These are phyloP conservation scores for Troides oblongomaculatus DNA, from an alignment of 2,888 invertebrate species.

Conservation along the genomic window DNA sequence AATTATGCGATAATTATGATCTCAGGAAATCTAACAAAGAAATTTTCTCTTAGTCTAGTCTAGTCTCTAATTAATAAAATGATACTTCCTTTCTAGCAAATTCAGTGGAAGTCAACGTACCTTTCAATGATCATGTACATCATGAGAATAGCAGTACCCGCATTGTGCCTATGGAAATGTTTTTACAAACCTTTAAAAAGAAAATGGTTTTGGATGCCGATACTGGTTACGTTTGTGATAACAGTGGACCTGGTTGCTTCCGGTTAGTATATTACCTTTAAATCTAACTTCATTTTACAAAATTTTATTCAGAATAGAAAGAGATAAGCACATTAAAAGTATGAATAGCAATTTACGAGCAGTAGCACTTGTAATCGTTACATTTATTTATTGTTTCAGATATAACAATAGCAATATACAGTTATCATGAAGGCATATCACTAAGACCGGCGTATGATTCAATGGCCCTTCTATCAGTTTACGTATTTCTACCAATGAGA, in stretches of 20 bases:
- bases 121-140: constrained; percentile 67
- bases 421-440: constrained; percentile 73
- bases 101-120: constrained; percentile 65
- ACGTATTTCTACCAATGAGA: constrained; percentile 90
- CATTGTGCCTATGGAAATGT: constrained; percentile 59
- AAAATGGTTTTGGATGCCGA: constrained; percentile 67
- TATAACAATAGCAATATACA: constrained; percentile 83
- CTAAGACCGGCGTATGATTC: constrained; percentile 86
- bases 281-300: not conserved
- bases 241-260: constrained; percentile 76
- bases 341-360: not conserved
- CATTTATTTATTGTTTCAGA: constrained; percentile 67
- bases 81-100: constrained; percentile 52
- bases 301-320: too few species aligned
- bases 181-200: constrained; percentile 62
- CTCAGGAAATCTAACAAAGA: too few species aligned
- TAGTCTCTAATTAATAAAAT: not conserved
- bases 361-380: not conserved
- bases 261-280: constrained; percentile 53
- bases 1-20: too few species aligned
- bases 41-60: not conserved
- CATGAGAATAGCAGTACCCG: constrained; percentile 59
- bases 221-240: constrained; percentile 61
- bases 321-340: not conserved
- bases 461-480: constrained; percentile 87